Evolutionary conservation across 1,140 invertebrate genomes (phyloP), one percentile per base, ranked within the genome.

Genomic region (Phymastichus coffea): DNA sequence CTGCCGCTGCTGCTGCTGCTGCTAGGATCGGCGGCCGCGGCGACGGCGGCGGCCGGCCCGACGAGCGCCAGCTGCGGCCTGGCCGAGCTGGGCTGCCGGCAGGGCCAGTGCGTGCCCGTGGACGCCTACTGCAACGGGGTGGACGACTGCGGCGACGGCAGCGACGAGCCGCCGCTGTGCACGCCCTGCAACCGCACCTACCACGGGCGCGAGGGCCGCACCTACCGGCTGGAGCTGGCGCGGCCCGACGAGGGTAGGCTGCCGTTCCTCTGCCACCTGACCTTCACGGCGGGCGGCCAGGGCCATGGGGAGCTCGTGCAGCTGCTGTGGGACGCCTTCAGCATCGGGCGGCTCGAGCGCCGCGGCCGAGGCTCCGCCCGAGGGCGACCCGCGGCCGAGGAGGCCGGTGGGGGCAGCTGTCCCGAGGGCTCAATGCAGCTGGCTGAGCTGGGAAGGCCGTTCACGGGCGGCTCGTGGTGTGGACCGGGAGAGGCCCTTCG

Each of bases 151-250:
- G 86, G 87, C 12, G 92, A 94, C 78, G 82, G 83, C 49, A 91
- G 88, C 61, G 92, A 95, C 75, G 92, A 95, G 76, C 91, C 91
- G 17, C 75, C 84, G 54, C 85, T 86, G 67, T 95, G 92, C 74
- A 90, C 90, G 80, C 89, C 88, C 37, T 94, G 91, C 79, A 94
- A 94, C 75, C 84, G 91, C 59, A 94, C 91, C 26, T 94, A 93
- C 76, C 92, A 93, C 74, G 91, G 91, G n/a, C 89, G 88, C 67
- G 86, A 89, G 63, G 89, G 90, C 40, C 86, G 88, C 67, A 92
- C 91, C 19, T 93, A 94, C 80, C 84, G 88, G 66, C 72, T 92
- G 75, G 84, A 85, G 60, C 81, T 92, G 64, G 82, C 85, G 57
- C 85, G 86, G 56, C 85, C 87, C 12, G 73, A 80, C 37, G 86